Percentiles rank a stretch among this genome's conserved stretches.
Evolutionary conservation across 2,113 vertebrate genomes (phyloP).

Genomic region (Trochalopteron elliotii): DNA sequence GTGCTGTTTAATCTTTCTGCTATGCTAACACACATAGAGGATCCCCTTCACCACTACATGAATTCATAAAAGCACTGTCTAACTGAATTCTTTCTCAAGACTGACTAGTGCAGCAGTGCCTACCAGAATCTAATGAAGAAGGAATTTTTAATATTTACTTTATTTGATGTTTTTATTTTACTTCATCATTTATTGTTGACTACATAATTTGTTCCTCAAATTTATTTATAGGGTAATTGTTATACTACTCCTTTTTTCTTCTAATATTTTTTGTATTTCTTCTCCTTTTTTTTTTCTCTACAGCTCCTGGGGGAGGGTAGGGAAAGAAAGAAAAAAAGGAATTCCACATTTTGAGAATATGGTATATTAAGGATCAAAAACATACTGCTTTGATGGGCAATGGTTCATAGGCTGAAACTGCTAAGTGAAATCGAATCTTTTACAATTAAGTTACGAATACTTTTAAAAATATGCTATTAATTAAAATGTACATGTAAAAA

Average conservation of each 20-base stretch:
- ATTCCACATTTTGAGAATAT: neutral
- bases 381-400: neutral
- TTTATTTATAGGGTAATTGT: neutral
- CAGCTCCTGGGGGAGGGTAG: accelerated
- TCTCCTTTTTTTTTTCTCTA: neutral
- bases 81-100: neutral
- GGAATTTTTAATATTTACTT: neutral
- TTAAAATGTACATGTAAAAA: neutral
- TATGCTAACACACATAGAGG: neutral
- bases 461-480: neutral
- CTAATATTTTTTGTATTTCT: neutral
- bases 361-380: neutral
- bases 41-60: neutral
- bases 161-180: neutral
- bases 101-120: neutral
- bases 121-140: neutral
- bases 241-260: neutral
- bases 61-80: neutral
- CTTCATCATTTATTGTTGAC: neutral
- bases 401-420: neutral
- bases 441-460: neutral
- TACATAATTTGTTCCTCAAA: neutral
- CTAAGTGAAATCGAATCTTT: neutral
- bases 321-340: neutral
- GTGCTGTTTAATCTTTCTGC: neutral